Base-by-base conservation (phyloP, 2,113 vertebrate genomes). In the Fulmarus glacialis region DNA sequence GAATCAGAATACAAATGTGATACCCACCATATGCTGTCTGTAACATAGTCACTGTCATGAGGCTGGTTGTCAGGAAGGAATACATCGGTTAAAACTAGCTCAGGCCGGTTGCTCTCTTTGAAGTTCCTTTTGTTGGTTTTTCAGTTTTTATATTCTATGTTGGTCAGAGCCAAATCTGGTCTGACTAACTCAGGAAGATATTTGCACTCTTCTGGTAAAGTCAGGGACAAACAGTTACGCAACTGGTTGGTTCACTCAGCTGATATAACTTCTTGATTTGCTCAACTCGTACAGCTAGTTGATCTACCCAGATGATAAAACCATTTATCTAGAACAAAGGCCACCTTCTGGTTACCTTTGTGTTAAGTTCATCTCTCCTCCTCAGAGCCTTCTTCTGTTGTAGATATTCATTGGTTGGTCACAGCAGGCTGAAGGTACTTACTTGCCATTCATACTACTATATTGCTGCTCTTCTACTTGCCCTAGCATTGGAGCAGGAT, bases 381-480 rank as follows among this genome's bases (percentile, higher is more conserved):
- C 45, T 70, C 16, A 73, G 19, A 38, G 5, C 3, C 2, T 0
- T 2, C 24, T 22, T 94, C 15, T 68, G 1, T 18, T 38, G 36
- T 23, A 78, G 36, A 15, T 3, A 45, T 48, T 72, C 4, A 68
- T 21, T 89, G 12, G 59, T n/a, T 71, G 5, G 9, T 45, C 29
- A 45, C 9, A 70, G 60, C 4, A 67, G 10, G 3, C 24, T 72
- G 27, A 93, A 93, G 34, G 4, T 45, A 88, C 19, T 79, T 85
- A 38, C 7, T 56, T 81, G 17, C 4, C 5, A 1, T 82, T 67
- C 12, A 26, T 63, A 48, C 18, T 53, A 8, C 8, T 52, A 8
- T 15, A 11, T 21, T 72, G 22, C 8, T 79, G 36, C 7, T 89
- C 8, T 78, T 85, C 55, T 68, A 8, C 34, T 82, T 92, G 16